Evolutionary conservation across 2,888 invertebrate genomes (phyloP).

Genomic region (Drosophila barbarae): DNA sequence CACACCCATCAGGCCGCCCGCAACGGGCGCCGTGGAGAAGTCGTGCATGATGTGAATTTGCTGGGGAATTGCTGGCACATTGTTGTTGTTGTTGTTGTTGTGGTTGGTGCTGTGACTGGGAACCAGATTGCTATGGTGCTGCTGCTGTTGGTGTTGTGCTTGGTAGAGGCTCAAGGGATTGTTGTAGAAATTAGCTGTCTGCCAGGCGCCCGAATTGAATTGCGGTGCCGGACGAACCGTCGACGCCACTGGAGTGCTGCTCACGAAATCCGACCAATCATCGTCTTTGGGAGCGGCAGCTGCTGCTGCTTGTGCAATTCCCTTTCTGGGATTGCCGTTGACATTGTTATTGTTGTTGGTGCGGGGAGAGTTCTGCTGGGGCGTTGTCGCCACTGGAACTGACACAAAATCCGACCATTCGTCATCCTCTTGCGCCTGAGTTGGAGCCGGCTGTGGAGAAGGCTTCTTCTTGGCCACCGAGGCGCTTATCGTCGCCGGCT

Average conservation of each 20-base stretch:
- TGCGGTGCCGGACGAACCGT: conserved; percentile 62
- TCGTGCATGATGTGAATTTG: conserved; percentile 78
- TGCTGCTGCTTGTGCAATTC: neutral
- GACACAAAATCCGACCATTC: conserved; percentile 83
- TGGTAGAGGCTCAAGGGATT: conserved; percentile 77
- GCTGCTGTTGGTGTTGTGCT: conserved; percentile 62
- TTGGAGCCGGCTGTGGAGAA: conserved; percentile 5
- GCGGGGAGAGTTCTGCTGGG: conserved; percentile 31
- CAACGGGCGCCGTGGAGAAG: conserved; percentile 71
- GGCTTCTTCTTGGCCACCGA: conserved; percentile 59
- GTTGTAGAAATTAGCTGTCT: conserved; percentile 78
- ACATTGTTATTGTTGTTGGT: conserved; percentile 36
- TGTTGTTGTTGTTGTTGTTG: conserved; percentile 50
- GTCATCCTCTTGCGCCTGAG: conserved; percentile 78
- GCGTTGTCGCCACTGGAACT: conserved; percentile 59
- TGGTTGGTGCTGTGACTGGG: conserved; percentile 51
- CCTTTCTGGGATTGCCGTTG: conserved; percentile 45
- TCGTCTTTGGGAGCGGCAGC: conserved; percentile 76
- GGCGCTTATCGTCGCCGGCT: conserved; percentile 73
- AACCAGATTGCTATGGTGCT: conserved; percentile 64
- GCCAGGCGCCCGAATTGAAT: conserved; percentile 78
- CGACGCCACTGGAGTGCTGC: conserved; percentile 77
- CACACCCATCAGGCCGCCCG: conserved; percentile 12
- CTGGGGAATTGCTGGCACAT: conserved; percentile 58
- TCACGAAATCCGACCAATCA: conserved; percentile 82